These are phyloP conservation scores for Rhingia rostrata DNA, from an alignment of 2,888 invertebrate species.

Conservation along the genomic window DNA sequence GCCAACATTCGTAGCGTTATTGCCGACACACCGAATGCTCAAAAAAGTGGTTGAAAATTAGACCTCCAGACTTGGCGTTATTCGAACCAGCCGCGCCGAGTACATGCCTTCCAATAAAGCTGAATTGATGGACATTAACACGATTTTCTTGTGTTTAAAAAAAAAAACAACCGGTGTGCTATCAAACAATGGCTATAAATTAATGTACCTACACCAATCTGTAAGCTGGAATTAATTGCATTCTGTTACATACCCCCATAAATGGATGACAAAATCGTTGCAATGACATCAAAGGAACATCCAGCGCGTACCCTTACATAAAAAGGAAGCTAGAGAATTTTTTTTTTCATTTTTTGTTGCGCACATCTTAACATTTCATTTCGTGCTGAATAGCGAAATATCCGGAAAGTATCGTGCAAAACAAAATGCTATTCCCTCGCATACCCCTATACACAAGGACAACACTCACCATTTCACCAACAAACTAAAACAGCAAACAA, in stretches of 20 bases:
- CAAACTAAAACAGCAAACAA: slow-evolving; percentile 13
- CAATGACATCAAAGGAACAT: slow-evolving; percentile 39
- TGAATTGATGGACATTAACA: no score
- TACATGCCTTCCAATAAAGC: no score
- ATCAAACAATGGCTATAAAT: no score
- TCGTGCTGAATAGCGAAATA: slow-evolving; percentile 41
- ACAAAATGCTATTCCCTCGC: slow-evolving; percentile 44
- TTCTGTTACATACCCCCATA: slow-evolving; percentile 8
- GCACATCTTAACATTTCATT: slow-evolving; percentile 60
- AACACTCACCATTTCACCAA: slow-evolving; percentile 12
- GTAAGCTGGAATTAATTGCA: slow-evolving; percentile 16
- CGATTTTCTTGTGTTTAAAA: no score
- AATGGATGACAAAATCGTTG: slow-evolving; percentile 1
- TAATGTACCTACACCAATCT: slow-evolving; percentile 74
- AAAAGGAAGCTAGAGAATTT: slow-evolving; percentile 13
- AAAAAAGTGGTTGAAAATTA: no score
- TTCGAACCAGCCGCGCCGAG: no score
- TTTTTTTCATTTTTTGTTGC: slow-evolving; percentile 27
- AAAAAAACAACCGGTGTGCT: no score
- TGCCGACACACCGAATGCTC: no score
- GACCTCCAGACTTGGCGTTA: no score
- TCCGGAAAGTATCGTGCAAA: slow-evolving; percentile 60
- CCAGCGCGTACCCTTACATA: slow-evolving; percentile 20
- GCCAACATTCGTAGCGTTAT: no score
- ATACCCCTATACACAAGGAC: slow-evolving; percentile 29